Evolutionary conservation across 2,113 vertebrate genomes (phyloP).

Genomic region (Crotalus tigris): DNA sequence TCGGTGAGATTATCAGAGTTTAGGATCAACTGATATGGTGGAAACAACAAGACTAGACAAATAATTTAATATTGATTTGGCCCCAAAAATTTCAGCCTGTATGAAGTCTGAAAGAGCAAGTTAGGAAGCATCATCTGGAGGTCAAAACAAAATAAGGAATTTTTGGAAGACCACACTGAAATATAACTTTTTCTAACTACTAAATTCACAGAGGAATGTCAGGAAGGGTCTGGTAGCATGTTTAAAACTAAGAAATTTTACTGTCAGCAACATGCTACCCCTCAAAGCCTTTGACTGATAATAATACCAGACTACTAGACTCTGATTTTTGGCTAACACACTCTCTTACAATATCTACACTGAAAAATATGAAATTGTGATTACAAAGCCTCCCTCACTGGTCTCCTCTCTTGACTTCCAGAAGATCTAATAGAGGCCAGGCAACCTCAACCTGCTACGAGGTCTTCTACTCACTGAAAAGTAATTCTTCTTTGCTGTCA

Average conservation of each 20-base stretch:
- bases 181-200: background rate
- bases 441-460: background rate
- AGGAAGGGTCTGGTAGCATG: background rate
- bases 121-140: background rate
- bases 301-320: background rate
- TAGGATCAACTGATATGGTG: background rate
- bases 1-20: background rate
- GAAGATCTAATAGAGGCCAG: background rate
- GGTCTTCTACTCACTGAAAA: conserved; percentile 80
- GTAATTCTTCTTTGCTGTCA: conserved; percentile 84
- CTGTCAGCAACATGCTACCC: background rate
- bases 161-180: background rate
- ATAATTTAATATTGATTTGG: background rate
- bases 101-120: background rate
- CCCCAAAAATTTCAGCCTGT: background rate
- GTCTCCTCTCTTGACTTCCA: background rate
- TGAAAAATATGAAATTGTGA: background rate
- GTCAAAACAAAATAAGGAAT: background rate
- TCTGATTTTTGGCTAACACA: background rate
- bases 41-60: background rate
- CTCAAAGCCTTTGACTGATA: background rate
- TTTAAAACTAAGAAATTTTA: background rate
- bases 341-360: background rate
- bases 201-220: background rate
- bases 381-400: background rate